These are phyloP conservation scores for Pelmatolapia mariae DNA, from an alignment of 2,113 vertebrate species.

Conservation along the genomic window DNA sequence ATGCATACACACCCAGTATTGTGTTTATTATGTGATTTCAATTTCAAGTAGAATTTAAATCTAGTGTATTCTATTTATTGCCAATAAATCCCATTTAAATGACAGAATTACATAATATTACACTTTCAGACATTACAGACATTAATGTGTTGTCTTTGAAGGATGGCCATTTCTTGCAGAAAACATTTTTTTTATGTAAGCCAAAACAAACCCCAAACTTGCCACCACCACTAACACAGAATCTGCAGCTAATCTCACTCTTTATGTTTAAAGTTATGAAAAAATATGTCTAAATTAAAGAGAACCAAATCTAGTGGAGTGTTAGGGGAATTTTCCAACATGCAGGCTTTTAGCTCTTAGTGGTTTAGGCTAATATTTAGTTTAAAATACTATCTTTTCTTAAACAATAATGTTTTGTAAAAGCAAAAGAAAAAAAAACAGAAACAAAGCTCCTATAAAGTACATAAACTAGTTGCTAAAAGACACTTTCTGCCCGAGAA, in stretches of 20 bases:
- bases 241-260: not conserved
- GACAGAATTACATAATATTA: not conserved
- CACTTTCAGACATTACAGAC: not conserved
- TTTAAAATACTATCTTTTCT: not conserved
- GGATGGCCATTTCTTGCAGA: not conserved
- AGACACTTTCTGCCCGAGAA: not conserved
- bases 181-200: not conserved
- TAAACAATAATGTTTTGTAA: not conserved
- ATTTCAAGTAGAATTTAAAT: not conserved
- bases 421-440: not conserved
- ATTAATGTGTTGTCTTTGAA: not conserved
- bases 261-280: not conserved
- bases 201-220: not conserved
- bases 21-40: not conserved
- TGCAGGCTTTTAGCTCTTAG: not conserved
- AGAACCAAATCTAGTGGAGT: not conserved
- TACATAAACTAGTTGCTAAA: not conserved
- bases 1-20: not conserved
- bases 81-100: not conserved
- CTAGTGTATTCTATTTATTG: not conserved
- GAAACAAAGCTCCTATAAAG: not conserved
- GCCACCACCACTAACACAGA: not conserved
- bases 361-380: too few relatives aligned
- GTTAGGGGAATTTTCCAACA: fast-evolving
- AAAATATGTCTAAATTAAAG: not conserved